Percentiles rank a stretch among this genome's conserved stretches.
Evolutionary conservation across 92 coral and sea anemone genomes (phyloP).

Genomic region (Chrysogorgia sp.): DNA sequence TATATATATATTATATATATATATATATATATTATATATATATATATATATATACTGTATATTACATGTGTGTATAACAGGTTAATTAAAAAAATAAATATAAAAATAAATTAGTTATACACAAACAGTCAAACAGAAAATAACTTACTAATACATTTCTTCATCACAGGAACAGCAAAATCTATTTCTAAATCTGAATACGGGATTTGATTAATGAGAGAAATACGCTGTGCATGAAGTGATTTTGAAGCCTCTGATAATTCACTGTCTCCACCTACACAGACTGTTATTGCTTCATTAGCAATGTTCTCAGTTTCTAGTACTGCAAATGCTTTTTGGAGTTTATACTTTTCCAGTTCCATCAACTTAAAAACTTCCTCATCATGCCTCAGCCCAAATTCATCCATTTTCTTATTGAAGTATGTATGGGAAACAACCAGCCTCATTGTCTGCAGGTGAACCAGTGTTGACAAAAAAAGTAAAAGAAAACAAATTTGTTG

Average conservation of each 20-base stretch:
- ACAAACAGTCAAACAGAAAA: neutral
- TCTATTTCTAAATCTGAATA: slow-evolving; percentile 29
- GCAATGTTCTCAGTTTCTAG: neutral
- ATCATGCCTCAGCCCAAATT: slow-evolving; percentile 20
- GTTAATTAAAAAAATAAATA: too few species aligned
- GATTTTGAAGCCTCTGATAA: neutral
- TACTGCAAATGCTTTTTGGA: slow-evolving; percentile 4
- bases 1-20: too few species aligned
- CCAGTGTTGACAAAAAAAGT: slow-evolving; percentile 5
- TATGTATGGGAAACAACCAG: slow-evolving; percentile 7
- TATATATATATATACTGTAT: too few species aligned
- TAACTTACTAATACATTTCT: neutral
- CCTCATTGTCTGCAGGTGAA: slow-evolving; percentile 15
- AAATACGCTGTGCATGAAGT: slow-evolving; percentile 7
- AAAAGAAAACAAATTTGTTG: too few species aligned
- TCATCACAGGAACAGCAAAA: slow-evolving; percentile 31
- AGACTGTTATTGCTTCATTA: too few species aligned
- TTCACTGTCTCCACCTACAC: neutral
- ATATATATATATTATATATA: too few species aligned
- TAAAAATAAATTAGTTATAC: too few species aligned
- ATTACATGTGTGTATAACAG: too few species aligned
- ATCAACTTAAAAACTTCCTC: neutral
- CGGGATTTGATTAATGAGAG: neutral
- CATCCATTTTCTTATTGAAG: slow-evolving; percentile 17
- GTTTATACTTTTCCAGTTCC: neutral